Evolutionary conservation across 2,797 vertebrate genomes (phyloP).

Genomic region (Decapterus maruadsi): DNA sequence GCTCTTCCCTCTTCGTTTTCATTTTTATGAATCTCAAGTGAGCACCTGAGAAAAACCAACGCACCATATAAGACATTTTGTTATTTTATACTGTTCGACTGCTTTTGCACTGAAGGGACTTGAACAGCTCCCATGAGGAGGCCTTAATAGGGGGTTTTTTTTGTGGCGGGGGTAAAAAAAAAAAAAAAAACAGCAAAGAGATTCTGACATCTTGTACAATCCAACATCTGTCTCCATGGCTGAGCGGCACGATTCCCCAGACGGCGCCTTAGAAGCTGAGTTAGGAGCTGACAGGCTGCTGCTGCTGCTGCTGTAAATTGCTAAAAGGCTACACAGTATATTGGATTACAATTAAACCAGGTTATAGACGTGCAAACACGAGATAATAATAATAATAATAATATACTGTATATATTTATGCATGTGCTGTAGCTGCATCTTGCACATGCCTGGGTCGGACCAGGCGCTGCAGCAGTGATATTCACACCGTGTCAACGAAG

Average conservation of each 20-base stretch:
- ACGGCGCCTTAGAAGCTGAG: constrained; percentile 54
- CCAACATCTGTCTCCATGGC: constrained; percentile 78
- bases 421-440: neutral
- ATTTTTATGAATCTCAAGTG: constrained; percentile 66
- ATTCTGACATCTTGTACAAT: constrained; percentile 78
- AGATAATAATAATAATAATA: too few species aligned
- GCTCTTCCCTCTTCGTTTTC: constrained; percentile 21
- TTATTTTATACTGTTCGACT: constrained; percentile 61
- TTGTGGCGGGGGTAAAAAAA: neutral
- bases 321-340: neutral
- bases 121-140: constrained; percentile 67
- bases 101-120: constrained; percentile 59
- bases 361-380: neutral
- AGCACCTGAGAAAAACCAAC: constrained; percentile 60
- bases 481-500: constrained; percentile 64
- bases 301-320: constrained; percentile 42
- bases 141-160: constrained; percentile 73
- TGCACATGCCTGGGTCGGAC: constrained; percentile 30
- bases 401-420: too few species aligned
- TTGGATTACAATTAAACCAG: constrained; percentile 16
- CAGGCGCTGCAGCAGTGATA: constrained; percentile 53
- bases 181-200: constrained; percentile 40
- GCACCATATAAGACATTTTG: constrained; percentile 49
- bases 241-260: constrained; percentile 74
- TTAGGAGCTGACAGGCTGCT: constrained; percentile 55